Base-by-base conservation (phyloP, 2,888 invertebrate genomes). In the Lathronympha strigana region DNA sequence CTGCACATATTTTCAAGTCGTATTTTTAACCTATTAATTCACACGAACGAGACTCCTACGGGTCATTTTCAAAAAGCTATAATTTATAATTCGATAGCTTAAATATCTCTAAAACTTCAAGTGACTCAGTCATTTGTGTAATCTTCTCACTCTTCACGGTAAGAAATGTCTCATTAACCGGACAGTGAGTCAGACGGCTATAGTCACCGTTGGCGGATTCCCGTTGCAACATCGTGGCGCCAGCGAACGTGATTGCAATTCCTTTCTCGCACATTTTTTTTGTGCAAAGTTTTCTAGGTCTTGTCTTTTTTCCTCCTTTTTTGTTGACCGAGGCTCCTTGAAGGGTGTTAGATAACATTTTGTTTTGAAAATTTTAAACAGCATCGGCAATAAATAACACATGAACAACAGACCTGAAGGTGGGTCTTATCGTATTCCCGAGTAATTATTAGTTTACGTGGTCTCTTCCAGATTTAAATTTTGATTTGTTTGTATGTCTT, bases 101-200 rank as follows among this genome's bases (percentile, higher is more conserved):
- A 43, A 11, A 43, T 43, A 19, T 43, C 11, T n/a, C 43, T 43
- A 43, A 43, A 21, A 43, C 31, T 4, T 50, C 57, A 23, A 33
- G 45, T 66, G 66, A 61, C 47, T 66, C 53, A 61, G 45, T 54
- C 15, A 31, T 53, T 47, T 45, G 33, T 58, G 33, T 49, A 33
- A 63, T 57, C 40, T 50, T 60, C 47, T 31, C 33, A 50, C 36
- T 45, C 45, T 66, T 54, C 49, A 54, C 47, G 38, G 47, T 61
- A 40, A 61, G 23, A 40, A 54, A 54, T 66, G 66, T 66, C 66
- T 66, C 66, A 66, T 54, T 61, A 54, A 60, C 47, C 51, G 61
- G 47, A 61, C 54, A 21, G 61, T 66, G 66, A 66, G 60, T 66
- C 66, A 66, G 38, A 47, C 47, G 23, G 23, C 47, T 23, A n/a